Evolutionary conservation across 1,140 invertebrate species (phyloP), one percentile per base, ranked within the genome.

Genomic region (Lucilia sericata): DNA sequence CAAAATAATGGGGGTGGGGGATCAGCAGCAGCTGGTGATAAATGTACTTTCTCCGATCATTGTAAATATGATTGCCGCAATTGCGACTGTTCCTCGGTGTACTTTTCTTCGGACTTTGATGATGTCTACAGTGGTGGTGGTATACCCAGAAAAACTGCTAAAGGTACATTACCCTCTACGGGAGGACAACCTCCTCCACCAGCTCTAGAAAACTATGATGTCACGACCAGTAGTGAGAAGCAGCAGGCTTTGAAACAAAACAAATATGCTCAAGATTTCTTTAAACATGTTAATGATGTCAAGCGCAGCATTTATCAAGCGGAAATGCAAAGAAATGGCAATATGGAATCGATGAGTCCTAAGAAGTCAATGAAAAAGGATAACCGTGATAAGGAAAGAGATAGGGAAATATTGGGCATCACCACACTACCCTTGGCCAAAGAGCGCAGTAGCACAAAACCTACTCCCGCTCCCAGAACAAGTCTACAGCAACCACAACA

Each of bases 31-130:
- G 17, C 17, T 5, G n/a, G 3, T 21, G 81, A 49, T 2, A 60
- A 74, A 42, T 49, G 30, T n/a, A 81, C 76, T 8, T 30, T 21
- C 42, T 49, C 76, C 3, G 47, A 21, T 49, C n/a, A 19, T 21
- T 80, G 42, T 17, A 21, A 49, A 19, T 80, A 89, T 91, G 7
- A 90, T 89, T 91, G 90, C 25, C 87, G 89, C 13, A 91, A 91
- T 21, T 91, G 90, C 17, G 90, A 91, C 49, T 91, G 90, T 82
- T 91, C 90, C 5, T 91, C 90, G 0, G 90, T 88, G 17, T 91
- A 91, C 65, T 91, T 91, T 21, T 91, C 89, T n/a, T 91, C 90
- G 0, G 90, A 91, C 10, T 91, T 91, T 49, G 90, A 91, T 83
- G 90, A 91, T 14, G 84, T 88, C 3, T 90, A 90, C 19, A 87